Conservation (phyloP, 2,888 invertebrate genomes). For the Lissocephala sabroskyi region DNA sequence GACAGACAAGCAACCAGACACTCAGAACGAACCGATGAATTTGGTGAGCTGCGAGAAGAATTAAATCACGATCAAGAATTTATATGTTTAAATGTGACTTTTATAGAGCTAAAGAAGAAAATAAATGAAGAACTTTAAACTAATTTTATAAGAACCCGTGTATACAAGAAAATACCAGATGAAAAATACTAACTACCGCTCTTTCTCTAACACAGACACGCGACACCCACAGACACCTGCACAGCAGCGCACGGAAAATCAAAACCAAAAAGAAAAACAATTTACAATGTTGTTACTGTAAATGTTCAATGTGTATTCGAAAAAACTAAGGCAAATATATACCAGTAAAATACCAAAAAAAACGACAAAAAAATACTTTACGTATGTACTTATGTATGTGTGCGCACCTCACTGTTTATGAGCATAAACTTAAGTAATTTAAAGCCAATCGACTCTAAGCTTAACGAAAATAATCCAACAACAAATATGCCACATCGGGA, state of each 20-base stretch:
- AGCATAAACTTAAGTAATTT: constrained; percentile 4
- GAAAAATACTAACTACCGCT: no score
- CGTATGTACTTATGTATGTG: constrained; percentile 6
- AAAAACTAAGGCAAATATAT: background rate
- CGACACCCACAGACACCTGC: background rate
- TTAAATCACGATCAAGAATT: background rate
- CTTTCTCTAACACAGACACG: background rate
- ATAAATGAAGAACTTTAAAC: constrained; percentile 10
- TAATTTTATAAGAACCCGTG: background rate
- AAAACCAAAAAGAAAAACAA: no score
- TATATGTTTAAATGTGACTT: background rate
- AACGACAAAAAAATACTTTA: constrained; percentile 7
- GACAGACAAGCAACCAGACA: background rate
- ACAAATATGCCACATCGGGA: background rate
- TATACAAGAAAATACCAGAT: no score
- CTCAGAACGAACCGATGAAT: background rate
- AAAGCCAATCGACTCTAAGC: no score
- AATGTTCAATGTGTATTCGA: constrained; percentile 1
- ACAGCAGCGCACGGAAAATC: constrained; percentile 1
- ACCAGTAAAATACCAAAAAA: constrained; percentile 2
- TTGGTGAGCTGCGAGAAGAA: background rate
- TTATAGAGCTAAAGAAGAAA: constrained; percentile 14
- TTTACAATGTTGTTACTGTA: constrained; percentile 3
- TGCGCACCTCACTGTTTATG: constrained; percentile 2
- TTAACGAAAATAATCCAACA: background rate